Base-by-base conservation (phyloP, 1,140 invertebrate genomes). In the Papilio dardanus region DNA sequence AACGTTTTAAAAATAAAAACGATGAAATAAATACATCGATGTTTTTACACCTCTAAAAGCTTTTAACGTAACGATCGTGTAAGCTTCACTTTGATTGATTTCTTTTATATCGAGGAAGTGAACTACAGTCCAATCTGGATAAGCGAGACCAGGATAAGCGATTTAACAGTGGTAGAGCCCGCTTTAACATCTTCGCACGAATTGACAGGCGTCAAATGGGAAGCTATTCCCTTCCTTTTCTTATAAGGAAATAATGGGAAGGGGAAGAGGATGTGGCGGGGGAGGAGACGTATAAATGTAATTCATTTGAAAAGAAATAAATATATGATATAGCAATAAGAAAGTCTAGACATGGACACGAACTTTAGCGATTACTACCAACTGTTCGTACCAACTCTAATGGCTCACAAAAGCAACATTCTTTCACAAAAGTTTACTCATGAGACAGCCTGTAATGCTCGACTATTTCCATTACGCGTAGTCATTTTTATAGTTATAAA, bases 21-120 rank as follows among this genome's bases (percentile, higher is more conserved):
- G 50, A 62, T 62, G 54, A 62, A 62, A 62, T 62, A 14, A 62
- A 28, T 50, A 50, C 54, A 4, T 62, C 54, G 24, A 62, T 62
- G 24, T 62, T 62, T 62, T 54, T 62, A 28, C 54, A 62, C 54
- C 54, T 28, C 54, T 62, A 62, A 62, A 62, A 62, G 54, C 54
- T 62, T 62, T 62, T 62, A 62, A 62, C 54, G 54, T 16, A 62
- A 14, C 21, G 19, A 54, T 21, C 54, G 24, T 62, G 28, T 28
- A 28, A 62, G 24, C 24, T 62, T 62, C 12, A 28, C 0, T 16
- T 28, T 62, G 54, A 62, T 62, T 28, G 54, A 62, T 62, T 58
- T 28, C 54, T 24, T 58, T 62, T 28, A 28, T 28, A 62, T 28
- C 54, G 24, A 14, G 54, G 10, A 24, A 54, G 21, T 24, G 28